Percentiles rank a stretch among this genome's conserved stretches.
These are phyloP conservation scores for Amphimallon solstitiale DNA, from an alignment of 2,888 invertebrate species.

Conservation along the genomic window DNA sequence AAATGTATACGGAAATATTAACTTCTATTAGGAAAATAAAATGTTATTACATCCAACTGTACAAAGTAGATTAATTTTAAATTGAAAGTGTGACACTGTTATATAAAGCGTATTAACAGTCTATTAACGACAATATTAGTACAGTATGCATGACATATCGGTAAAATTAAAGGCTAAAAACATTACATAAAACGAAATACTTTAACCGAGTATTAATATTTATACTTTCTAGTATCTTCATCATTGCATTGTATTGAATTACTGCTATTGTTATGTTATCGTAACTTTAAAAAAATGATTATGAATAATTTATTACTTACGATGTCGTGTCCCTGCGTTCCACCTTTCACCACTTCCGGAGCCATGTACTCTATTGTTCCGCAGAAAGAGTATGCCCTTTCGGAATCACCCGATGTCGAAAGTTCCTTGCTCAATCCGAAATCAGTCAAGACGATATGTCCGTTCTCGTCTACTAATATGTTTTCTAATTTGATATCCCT, in stretches of 20 bases:
- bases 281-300: neutral
- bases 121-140: neutral
- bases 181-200: constrained; percentile 7
- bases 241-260: neutral
- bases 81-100: neutral
- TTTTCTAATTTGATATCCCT: constrained; percentile 98
- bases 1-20: too few species aligned
- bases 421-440: constrained; percentile 98
- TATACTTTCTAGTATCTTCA: neutral
- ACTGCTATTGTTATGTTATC: neutral
- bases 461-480: constrained; percentile 91
- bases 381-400: constrained; percentile 95
- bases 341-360: constrained; percentile 81
- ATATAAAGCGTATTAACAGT: neutral
- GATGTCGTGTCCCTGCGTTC: constrained; percentile 92
- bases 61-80: too few species aligned
- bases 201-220: constrained; percentile 8
- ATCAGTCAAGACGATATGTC: constrained; percentile 96
- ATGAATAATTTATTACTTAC: constrained; percentile 70
- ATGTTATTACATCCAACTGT: too few species aligned
- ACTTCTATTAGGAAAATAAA: too few species aligned
- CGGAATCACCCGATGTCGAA: constrained; percentile 64
- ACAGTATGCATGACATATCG: neutral
- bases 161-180: neutral
- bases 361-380: constrained; percentile 99